Base-by-base conservation (phyloP, 2,797 vertebrate genomes). In the Zenarchopterus dispar region DNA sequence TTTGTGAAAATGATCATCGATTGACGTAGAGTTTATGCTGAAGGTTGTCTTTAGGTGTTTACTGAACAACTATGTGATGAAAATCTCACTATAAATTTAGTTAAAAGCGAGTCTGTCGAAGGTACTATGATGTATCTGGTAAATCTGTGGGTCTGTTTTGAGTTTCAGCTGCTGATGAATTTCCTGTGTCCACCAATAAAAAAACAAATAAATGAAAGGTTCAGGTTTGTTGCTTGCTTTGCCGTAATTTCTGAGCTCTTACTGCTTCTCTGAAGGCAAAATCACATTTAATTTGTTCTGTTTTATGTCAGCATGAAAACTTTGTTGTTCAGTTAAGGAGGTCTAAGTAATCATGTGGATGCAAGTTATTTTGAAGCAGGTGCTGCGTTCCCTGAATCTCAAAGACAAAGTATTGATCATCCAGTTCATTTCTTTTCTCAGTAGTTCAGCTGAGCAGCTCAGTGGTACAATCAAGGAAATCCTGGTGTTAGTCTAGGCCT, bases 401-500 rank as follows among this genome's bases (percentile, higher is more conserved):
- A 36, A 36, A 36, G 9, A 31, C 28, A 3, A 3, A 31, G 2
- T 10, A 10, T 36, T 36, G 4, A 36, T 10, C 33, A 36, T 36
- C 33, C 33, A 10, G 1, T 11, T 1, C 11, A 13, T 2, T 36
- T 11, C 2, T 36, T 10, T 36, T 36, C 5, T 7, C 4, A 36
- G 33, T 36, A 28, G 28, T 28, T 54, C 24, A 28, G 42, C 44
- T 57, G 11, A 46, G 24, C 17, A 39, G 15, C 50, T 52, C 48
- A 22, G 18, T 21, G 18, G 18, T 26, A 26, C 51, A 56, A 55
- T 22, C 49, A 22, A 50, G 9, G 22, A 21, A n/a, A 45, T 33
- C n/a, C 24, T 56, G 23, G n/a, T 2, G 8, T 49, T 65, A 56
- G 17, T 56, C 46, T 65, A 21, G 22, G 8, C 33, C 56, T 26